Base-by-base conservation (phyloP, 2,888 invertebrate species). In the Brenthis hecate region DNA sequence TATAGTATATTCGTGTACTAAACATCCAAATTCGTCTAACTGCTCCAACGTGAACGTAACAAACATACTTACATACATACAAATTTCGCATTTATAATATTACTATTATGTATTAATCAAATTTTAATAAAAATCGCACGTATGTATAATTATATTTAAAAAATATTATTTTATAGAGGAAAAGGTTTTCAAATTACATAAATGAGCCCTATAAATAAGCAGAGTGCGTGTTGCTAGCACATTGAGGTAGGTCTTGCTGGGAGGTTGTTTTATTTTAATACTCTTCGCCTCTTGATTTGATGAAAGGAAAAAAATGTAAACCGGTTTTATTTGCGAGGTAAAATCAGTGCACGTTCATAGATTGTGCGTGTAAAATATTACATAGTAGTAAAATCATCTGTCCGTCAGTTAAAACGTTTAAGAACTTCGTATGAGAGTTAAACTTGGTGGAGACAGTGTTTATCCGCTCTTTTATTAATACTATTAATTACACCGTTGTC, bases 191-290 rank as follows among this genome's bases (percentile, higher is more conserved):
- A 3, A 77, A 79, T 60, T 81, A 77, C 0, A 76, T 6, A n/a
- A 74, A 72, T 68, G 82, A 82, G 47, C 76, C 78, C 56, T 77
- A 65, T 62, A 71, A 71, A 67, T 67, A 69, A 63, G 71, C 70
- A 65, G 62, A 72, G 71, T 72, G 72, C 72, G 72, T 72, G 72
- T 66, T 66, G 65, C 72, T 68, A 63, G 68, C 65, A 71, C 71
- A 71, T 71, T 72, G 72, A 72, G 72, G 72, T 72, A 72, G 72
- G 72, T 71, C 72, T 71, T 48, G 65, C 60, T 36, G 60, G 47
- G 36, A 43, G 11, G 50, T 63, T 66, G 66, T 67, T 67, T 67
- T 67, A 67, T 61, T 67, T 67, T 67, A 67, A 67, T 67, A 61
- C 54, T 60, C 66, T 55, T 66, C 66, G 66, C 55, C 66, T 66